phyloP scores from a whole-genome alignment of 1,140 invertebrate species.

The Mya arenaria region DNA sequence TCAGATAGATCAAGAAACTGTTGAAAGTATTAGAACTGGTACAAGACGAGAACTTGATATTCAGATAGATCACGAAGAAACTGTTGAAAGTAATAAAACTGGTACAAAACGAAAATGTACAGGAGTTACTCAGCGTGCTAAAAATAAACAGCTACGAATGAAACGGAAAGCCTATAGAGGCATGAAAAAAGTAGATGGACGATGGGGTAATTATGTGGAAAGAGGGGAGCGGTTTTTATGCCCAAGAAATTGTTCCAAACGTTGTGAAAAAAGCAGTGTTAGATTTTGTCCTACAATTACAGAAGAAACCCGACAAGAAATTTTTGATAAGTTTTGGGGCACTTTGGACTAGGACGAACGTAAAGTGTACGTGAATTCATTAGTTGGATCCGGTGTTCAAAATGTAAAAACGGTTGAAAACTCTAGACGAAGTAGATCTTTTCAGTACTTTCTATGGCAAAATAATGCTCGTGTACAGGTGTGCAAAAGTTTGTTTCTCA shows the following conservation, averaged over 20 bases:
- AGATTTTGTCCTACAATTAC: not conserved
- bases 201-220: not conserved
- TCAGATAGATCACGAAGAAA: not conserved
- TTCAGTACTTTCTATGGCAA: not conserved
- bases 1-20: not conserved
- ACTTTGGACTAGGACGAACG: slow-evolving; percentile 6
- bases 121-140: too few species aligned
- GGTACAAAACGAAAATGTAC: not conserved
- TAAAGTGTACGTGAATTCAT: slow-evolving; percentile 6
- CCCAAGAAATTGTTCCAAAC: not conserved
- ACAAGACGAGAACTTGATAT: not conserved
- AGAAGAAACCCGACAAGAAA: slow-evolving; percentile 6
- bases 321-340: not conserved
- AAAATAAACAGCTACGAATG: slow-evolving; percentile 23
- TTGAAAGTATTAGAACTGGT: not conserved
- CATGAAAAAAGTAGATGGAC: slow-evolving; percentile 3
- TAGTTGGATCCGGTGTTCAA: not conserved
- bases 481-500: slow-evolving; percentile 11
- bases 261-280: not conserved
- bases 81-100: not conserved
- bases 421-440: not conserved
- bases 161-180: slow-evolving; percentile 12
- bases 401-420: not conserved
- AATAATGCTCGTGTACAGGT: not conserved
- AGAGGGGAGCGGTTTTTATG: not conserved